Base-by-base conservation (phyloP, 2,888 invertebrate species). In the Chymomyza procnemis region DNA sequence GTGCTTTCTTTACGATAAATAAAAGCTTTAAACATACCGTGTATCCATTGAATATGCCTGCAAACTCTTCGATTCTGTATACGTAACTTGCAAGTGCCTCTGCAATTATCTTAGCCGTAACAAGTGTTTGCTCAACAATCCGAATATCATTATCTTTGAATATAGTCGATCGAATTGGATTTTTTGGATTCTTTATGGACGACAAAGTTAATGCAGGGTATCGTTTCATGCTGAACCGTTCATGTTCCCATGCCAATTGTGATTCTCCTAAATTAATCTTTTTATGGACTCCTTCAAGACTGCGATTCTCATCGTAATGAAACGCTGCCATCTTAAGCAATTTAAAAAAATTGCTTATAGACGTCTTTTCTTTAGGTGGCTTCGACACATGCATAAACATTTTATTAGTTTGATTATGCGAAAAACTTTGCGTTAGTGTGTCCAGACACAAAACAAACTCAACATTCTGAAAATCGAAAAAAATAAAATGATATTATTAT, bases 231-330 rank as follows among this genome's bases (percentile, higher is more conserved):
- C 97, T 98, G 91, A 96, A 99, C 76, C 97, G 92, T 91, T 99
- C 99, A 88, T 99, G 99, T 88, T 99, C 98, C 99, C 99, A 99
- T 0, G 97, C 96, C 30, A 98, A 91, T 64, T 95, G 93, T 0
- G 73, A 96, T 62, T 98, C 97, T 0, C 97, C 97, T 64, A 99
- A 92, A 92, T 98, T 98, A 80, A 99, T 99, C 92, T 99, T 99
- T 92, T 99, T 99, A 88, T 99, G 98, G 6, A 95, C 93, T 56
- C 96, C 93, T 71, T 95, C 94, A 12, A 95, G 92, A 4, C 91
- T 92, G 0, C 92, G 90, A 1, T 92, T 91, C 1, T 91, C 91
- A 0, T 60, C 50, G 56, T 92, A 88, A 58, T 91, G 89, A 0
- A 93, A 92, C 0, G 93, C 93, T 5, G 92, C 90, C 60, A 91